These are phyloP conservation scores for Agrenia bidenticulata DNA, from an alignment of 2,888 invertebrate genomes.

Conservation along the genomic window DNA sequence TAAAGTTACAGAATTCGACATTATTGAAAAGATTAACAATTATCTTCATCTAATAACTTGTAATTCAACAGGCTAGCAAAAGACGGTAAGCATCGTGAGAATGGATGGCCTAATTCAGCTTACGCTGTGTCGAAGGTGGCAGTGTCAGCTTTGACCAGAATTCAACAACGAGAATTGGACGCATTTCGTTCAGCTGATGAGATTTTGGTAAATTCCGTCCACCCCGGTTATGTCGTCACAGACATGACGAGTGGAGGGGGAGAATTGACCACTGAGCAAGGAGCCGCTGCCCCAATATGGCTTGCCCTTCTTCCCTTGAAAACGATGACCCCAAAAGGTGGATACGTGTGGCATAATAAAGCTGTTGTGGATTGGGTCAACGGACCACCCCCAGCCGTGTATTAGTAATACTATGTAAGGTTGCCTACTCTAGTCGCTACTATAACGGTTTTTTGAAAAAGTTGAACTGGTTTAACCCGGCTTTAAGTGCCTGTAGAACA, in stretches of 20 bases:
- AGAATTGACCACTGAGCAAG: constrained; percentile 61
- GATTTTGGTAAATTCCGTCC: constrained; percentile 69
- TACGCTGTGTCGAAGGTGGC: constrained; percentile 75
- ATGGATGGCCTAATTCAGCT: constrained; percentile 66
- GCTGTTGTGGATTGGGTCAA: constrained; percentile 63
- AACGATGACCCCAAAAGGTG: constrained; percentile 61
- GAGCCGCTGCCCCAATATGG: constrained; percentile 66
- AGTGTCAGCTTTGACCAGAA: constrained; percentile 66
- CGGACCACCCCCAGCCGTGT: constrained; percentile 16
- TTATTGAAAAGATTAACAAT: not conserved
- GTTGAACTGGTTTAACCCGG: too few species aligned
- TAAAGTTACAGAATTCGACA: constrained; percentile 57
- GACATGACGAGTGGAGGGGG: constrained; percentile 75
- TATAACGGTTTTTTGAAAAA: too few species aligned
- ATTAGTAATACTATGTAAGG: too few species aligned
- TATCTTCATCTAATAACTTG: not conserved
- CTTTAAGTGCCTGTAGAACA: too few species aligned
- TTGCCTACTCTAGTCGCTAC: not conserved
- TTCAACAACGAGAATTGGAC: constrained; percentile 68
- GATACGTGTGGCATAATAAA: constrained; percentile 66
- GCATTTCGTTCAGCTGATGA: constrained; percentile 60
- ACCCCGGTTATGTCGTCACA: constrained; percentile 76
- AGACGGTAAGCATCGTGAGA: constrained; percentile 57
- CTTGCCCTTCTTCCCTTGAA: constrained; percentile 62
- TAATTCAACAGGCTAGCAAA: constrained; percentile 56